A percentile compares a stretch with the other conserved stretches of the same genome.
phyloP scores from a whole-genome alignment of 2,888 invertebrate genomes.

The Mamestra brassicae region DNA sequence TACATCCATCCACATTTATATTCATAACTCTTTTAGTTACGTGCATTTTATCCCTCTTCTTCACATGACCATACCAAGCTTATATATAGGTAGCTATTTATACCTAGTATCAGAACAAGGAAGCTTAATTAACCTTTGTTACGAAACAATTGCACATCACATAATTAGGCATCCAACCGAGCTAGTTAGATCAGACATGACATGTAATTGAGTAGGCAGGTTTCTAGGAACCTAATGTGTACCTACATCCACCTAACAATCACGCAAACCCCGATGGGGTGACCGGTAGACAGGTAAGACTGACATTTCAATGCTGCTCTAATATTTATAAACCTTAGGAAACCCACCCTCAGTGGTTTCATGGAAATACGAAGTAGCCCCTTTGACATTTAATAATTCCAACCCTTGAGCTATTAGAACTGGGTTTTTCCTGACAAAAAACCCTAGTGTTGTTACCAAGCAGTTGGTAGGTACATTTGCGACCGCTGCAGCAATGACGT shows the following conservation, averaged over 20 bases:
- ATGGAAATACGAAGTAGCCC: not conserved
- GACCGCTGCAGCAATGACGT: not conserved
- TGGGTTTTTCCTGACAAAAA: conserved; percentile 20
- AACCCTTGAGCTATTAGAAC: conserved; percentile 3
- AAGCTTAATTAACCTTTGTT: not conserved
- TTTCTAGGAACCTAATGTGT: not conserved
- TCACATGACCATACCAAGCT: too few species aligned
- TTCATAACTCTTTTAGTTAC: too few species aligned
- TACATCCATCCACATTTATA: too few species aligned
- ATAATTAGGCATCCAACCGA: not conserved
- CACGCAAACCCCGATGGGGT: not conserved
- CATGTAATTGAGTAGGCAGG: not conserved
- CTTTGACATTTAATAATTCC: conserved; percentile 8
- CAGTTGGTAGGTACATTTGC: not conserved
- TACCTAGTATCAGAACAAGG: too few species aligned
- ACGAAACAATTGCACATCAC: not conserved
- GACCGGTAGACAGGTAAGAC: not conserved
- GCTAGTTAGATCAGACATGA: not conserved
- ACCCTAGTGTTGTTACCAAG: not conserved
- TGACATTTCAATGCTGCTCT: conserved; percentile 16
- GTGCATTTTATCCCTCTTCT: too few species aligned
- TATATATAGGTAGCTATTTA: too few species aligned
- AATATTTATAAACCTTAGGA: conserved; percentile 28
- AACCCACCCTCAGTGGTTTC: not conserved
- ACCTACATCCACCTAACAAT: not conserved